phyloP scores from a whole-genome alignment of 2,888 invertebrate species.

The Schizaphis graminum region DNA sequence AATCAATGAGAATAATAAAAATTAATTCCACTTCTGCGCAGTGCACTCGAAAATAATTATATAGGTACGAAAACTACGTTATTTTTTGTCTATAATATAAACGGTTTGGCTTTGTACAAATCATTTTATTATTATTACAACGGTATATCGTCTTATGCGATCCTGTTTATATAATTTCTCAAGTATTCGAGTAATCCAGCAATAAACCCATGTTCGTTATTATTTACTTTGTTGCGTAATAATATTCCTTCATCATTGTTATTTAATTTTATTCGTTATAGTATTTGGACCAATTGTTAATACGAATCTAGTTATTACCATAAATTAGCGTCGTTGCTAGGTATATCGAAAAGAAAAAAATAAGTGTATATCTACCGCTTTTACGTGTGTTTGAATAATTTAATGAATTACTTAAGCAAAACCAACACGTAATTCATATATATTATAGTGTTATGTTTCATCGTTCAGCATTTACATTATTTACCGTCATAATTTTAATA shows the following conservation, averaged over 20 bases:
- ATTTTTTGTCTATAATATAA: background rate
- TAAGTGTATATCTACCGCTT: conserved; percentile 27
- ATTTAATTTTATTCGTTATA: conserved; percentile 55
- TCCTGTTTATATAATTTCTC: conserved; percentile 29
- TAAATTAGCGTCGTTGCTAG: conserved; percentile 52
- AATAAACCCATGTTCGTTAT: background rate
- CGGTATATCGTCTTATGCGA: background rate
- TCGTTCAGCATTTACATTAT: conserved; percentile 55
- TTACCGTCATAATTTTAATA: conserved; percentile 52
- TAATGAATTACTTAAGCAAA: conserved; percentile 57
- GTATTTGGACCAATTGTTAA: conserved; percentile 55
- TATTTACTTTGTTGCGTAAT: conserved; percentile 1
- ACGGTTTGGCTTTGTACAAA: background rate
- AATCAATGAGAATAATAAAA: conserved; percentile 33
- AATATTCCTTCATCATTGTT: conserved; percentile 47
- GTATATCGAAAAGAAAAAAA: conserved; percentile 45
- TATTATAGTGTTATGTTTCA: conserved; percentile 27
- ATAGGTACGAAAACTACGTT: background rate
- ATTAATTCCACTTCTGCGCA: background rate
- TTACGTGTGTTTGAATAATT: conserved; percentile 61
- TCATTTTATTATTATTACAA: background rate
- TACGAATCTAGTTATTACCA: conserved; percentile 62
- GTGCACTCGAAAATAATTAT: background rate
- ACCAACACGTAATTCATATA: conserved; percentile 58
- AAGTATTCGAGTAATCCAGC: background rate